Evolutionary conservation across 2,113 vertebrate genomes (phyloP).

Genomic region (Pontoporia blainvillei): DNA sequence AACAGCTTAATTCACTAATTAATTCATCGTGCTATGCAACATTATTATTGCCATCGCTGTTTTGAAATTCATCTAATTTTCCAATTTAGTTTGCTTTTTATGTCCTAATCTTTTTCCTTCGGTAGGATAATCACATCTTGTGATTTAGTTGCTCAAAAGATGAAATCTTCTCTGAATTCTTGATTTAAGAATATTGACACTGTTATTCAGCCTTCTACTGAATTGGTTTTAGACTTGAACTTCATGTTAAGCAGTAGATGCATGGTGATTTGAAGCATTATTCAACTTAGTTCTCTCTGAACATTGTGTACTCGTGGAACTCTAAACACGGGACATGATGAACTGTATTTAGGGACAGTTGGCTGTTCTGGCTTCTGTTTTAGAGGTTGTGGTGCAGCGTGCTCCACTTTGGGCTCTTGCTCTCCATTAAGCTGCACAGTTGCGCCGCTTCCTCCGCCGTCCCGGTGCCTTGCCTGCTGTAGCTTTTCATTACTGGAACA

Average conservation of each 20-base stretch:
- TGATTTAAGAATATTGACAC: neutral
- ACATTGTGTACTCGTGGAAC: neutral
- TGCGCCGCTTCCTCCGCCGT: neutral
- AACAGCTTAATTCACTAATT: neutral
- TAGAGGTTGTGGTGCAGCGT: neutral
- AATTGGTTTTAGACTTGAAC: neutral
- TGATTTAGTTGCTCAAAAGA: neutral
- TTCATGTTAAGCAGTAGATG: neutral
- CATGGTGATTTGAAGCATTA: neutral
- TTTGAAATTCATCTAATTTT: neutral
- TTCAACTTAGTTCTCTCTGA: neutral
- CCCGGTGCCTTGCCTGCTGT: neutral
- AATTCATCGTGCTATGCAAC: neutral
- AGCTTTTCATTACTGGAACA: neutral
- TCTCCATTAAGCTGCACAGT: fast-evolving
- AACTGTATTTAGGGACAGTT: neutral
- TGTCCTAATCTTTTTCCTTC: neutral
- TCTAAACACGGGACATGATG: neutral
- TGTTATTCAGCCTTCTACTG: neutral
- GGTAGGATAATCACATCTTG: neutral
- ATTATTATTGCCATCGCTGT: neutral
- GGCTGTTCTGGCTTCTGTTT: neutral
- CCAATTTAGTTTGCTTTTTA: neutral
- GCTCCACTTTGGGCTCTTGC: neutral
- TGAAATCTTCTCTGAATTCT: neutral